These are phyloP conservation scores for Brachymystax lenok DNA, from an alignment of 2,797 vertebrate species.

Conservation along the genomic window DNA sequence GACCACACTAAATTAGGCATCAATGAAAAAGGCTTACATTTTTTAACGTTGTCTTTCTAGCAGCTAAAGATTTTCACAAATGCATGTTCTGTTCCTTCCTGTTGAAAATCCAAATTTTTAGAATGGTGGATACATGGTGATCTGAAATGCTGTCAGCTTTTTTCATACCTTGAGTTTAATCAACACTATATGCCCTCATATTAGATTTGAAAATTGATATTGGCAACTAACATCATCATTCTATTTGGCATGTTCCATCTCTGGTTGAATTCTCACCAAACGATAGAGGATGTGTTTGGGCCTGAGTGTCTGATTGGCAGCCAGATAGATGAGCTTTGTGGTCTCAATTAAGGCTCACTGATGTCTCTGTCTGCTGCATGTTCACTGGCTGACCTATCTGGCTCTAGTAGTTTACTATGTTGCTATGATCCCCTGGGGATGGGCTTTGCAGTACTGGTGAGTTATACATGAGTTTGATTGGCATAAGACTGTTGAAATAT, in stretches of 20 bases:
- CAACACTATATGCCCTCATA: constrained; percentile 6
- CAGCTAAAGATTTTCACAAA: neutral
- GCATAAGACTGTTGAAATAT: neutral
- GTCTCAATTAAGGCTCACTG: constrained; percentile 53
- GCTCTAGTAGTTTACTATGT: neutral
- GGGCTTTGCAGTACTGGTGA: neutral
- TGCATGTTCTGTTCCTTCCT: neutral
- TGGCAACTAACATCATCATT: constrained; percentile 35
- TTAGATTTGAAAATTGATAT: constrained; percentile 28
- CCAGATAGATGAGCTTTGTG: constrained; percentile 64
- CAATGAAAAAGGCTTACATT: neutral
- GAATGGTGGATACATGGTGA: no score
- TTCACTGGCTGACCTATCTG: constrained; percentile 37
- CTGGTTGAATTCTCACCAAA: constrained; percentile 40
- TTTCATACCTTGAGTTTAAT: neutral
- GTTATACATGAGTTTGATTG: neutral
- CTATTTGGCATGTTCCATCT: constrained; percentile 44
- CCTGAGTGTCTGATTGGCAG: constrained; percentile 50
- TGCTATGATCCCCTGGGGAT: neutral
- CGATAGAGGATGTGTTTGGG: constrained; percentile 64
- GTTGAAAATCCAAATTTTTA: neutral
- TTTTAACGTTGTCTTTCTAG: neutral
- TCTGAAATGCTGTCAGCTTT: neutral
- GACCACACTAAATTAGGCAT: neutral
- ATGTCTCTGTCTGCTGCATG: constrained; percentile 31